Evolutionary conservation across 35 echinoderm and acorn worm genomes (phyloP).

Genomic region (Lytechinus pictus): DNA sequence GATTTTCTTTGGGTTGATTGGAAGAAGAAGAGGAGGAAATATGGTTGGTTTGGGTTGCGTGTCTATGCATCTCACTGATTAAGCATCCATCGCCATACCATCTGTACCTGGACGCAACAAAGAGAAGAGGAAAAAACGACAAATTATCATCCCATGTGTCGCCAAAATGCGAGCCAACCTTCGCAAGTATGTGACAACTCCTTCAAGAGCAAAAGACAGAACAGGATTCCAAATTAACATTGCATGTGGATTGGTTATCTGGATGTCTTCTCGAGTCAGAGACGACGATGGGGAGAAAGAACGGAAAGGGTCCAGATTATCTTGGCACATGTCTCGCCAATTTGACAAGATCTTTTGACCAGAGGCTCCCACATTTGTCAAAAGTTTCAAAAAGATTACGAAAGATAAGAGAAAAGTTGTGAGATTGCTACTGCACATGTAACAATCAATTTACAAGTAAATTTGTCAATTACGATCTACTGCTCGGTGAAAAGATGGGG

Average conservation of each 20-base stretch:
- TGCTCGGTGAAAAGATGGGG: not conserved
- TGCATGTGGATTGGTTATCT: constrained; percentile 3
- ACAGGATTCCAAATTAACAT: constrained; percentile 30
- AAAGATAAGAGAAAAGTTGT: constrained; percentile 5
- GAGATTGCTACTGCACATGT: not conserved
- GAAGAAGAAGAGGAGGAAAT: not conserved
- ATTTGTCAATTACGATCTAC: constrained; percentile 26
- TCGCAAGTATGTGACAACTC: not conserved
- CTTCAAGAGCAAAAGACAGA: not conserved
- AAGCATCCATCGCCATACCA: constrained; percentile 23
- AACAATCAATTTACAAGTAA: constrained; percentile 28
- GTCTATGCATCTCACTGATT: constrained; percentile 26
- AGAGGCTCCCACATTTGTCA: not conserved
- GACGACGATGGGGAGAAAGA: not conserved
- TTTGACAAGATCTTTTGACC: constrained; percentile 18
- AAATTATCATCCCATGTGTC: constrained; percentile 28
- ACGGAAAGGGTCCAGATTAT: not conserved
- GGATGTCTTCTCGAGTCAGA: not conserved
- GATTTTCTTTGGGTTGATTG: not conserved
- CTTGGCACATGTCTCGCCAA: constrained; percentile 4
- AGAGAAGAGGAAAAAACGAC: constrained; percentile 16
- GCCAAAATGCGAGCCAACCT: not conserved
- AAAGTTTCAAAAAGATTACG: constrained; percentile 8
- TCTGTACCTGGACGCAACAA: constrained; percentile 30
- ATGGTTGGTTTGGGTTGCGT: constrained; percentile 13